These are phyloP conservation scores for Arnoldichthys spilopterus DNA, from an alignment of 2,797 vertebrate genomes.

Conservation along the genomic window DNA sequence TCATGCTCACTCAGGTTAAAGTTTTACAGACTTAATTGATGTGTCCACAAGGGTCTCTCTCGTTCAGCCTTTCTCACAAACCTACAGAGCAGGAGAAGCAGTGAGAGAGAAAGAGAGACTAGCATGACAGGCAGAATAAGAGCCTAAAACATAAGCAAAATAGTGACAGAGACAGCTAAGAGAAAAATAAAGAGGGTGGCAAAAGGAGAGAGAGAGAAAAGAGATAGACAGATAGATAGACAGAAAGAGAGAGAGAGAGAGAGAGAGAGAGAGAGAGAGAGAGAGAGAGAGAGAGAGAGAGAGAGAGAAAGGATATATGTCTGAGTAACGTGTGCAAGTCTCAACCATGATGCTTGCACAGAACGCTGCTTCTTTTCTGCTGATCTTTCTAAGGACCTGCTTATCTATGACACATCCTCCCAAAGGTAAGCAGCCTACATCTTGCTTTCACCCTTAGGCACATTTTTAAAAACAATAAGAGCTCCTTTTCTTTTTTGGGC, in stretches of 20 bases:
- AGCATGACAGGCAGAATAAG: background rate
- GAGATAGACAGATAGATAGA: no score
- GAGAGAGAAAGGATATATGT: slow-evolving; percentile 11
- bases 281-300: background rate
- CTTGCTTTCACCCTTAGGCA: background rate
- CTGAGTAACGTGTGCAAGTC: slow-evolving; percentile 15
- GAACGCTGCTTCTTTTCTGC: slow-evolving; percentile 29
- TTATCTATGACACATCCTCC: slow-evolving; percentile 32
- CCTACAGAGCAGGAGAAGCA: slow-evolving; percentile 14
- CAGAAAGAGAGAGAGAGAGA: slow-evolving; percentile 2
- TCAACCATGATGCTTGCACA: slow-evolving; percentile 19
- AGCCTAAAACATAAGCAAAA: background rate
- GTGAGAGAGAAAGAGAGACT: background rate
- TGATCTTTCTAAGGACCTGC: slow-evolving; percentile 36
- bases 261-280: background rate
- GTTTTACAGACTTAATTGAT: slow-evolving; percentile 74
- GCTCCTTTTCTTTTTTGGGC: background rate
- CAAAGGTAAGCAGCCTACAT: slow-evolving; percentile 40
- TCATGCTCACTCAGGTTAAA: slow-evolving; percentile 71
- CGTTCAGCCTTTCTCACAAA: slow-evolving; percentile 35
- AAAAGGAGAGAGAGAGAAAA: no score
- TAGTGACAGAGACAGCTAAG: background rate
- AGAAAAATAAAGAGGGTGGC: background rate
- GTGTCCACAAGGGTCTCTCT: slow-evolving; percentile 70
- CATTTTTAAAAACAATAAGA: background rate